Evolutionary conservation across 2,888 invertebrate species (phyloP), one percentile per base, ranked within the genome.

Genomic region (Dyspetes luteomarginatus): DNA sequence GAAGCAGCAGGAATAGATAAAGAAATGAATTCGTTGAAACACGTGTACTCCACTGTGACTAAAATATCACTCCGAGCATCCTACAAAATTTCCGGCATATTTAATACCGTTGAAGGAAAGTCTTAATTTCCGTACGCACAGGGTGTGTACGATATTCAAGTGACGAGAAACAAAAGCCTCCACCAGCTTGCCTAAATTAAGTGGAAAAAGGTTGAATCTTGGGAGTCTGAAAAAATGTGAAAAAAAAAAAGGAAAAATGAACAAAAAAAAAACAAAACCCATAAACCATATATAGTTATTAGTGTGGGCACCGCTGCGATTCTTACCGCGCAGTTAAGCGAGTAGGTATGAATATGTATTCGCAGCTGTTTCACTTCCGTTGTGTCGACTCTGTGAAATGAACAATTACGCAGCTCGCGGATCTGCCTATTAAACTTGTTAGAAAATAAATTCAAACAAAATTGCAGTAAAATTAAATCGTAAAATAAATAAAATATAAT

Each of bases 321-420:
- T n/a, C 41, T 5, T 26, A 26, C 72, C 43, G 43, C 4, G 22
- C 24, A 9, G 19, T 43, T 64, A n/a, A 52, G 26, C 2, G 67
- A 67, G 19, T 30, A 24, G 56, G 52, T 15, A 88, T 87, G 87
- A 87, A 87, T 87, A 87, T 87, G 86, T 74, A 87, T 85, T 65
- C 43, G 73, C 88, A 87, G 80, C 83, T 85, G 88, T 65, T 82
- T 58, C 80, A 41, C 26, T 62, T 78, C 80, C 65, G 26, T 41
- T 15, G 4, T 72, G 68, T 58, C 68, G 12, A 48, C 76, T 30
- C 62, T 65, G 65, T 50, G 62, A 60, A 65, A 81, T 60, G 73
- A 81, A 60, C 73, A 81, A 81, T 73, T 50, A 55, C 45, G 58
- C 45, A 4, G 50, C 50, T 64, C 41, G 26, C 43, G 56, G 30